Conservation (phyloP, 2,113 vertebrate species). For the Semnornis frantzii region DNA sequence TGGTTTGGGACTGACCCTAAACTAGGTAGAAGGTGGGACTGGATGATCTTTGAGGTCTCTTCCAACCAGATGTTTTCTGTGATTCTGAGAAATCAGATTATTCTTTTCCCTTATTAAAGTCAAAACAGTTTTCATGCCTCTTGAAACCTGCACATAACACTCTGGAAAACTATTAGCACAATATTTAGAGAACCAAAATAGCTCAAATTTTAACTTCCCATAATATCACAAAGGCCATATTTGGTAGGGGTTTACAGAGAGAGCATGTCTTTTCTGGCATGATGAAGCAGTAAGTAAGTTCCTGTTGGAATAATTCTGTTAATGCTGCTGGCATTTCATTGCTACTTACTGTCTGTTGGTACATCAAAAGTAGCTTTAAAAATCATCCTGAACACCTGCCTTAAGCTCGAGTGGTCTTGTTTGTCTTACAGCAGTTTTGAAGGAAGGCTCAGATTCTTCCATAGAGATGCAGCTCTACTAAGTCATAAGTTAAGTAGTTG, state of each 20-base stretch:
- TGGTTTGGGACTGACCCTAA: no score
- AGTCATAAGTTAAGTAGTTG: not conserved
- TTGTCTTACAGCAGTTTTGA: not conserved
- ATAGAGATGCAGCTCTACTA: not conserved
- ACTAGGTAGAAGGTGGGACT: no score
- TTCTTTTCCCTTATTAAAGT: not conserved
- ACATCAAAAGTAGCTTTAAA: not conserved
- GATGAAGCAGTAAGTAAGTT: not conserved
- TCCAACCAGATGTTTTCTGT: no score
- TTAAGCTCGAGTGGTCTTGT: not conserved
- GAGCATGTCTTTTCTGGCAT: not conserved
- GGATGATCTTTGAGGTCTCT: no score
- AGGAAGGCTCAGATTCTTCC: not conserved
- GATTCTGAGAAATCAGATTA: not conserved
- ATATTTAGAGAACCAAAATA: conserved; percentile 26
- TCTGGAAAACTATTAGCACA: not conserved
- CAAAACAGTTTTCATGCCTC: not conserved
- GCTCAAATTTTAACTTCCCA: not conserved
- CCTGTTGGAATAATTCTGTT: conserved; percentile 3
- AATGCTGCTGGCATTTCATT: not conserved
- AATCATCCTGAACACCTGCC: not conserved
- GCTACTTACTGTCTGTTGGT: not conserved
- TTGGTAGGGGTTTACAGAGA: not conserved
- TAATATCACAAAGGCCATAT: not conserved
- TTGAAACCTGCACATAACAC: not conserved